phyloP scores from a whole-genome alignment of 37 sponge, comb jelly and placozoan species.

The Spongilla lacustris region DNA sequence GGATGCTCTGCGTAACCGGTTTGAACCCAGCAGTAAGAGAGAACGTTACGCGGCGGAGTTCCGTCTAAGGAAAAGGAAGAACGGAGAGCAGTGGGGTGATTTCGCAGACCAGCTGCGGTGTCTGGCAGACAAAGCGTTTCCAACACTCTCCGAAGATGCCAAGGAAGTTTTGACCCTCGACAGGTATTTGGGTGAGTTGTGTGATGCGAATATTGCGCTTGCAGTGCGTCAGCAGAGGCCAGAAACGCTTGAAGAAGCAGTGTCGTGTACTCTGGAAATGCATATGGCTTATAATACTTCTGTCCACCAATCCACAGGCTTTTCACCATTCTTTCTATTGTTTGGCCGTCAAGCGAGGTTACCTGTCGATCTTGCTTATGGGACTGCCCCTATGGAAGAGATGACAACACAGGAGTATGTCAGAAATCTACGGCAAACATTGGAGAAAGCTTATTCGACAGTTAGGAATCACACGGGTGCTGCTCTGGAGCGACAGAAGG shows the following conservation, averaged over 20 bases:
- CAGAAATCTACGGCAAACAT: not conserved
- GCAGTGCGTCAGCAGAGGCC: too few species aligned
- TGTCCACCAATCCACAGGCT: slow-evolving; percentile 29
- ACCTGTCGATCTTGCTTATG: slow-evolving; percentile 29
- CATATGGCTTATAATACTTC: slow-evolving; percentile 57
- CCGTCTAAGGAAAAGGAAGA: not conserved
- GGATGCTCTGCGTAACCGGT: not conserved
- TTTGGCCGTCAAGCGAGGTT: slow-evolving; percentile 46
- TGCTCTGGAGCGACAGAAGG: slow-evolving; percentile 6
- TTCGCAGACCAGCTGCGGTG: not conserved
- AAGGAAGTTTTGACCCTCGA: slow-evolving; percentile 24
- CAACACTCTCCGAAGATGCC: slow-evolving; percentile 5
- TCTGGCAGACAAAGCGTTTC: slow-evolving; percentile 20
- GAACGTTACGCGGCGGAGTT: not conserved
- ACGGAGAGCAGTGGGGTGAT: not conserved
- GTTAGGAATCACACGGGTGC: not conserved
- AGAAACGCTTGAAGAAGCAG: slow-evolving; percentile 44
- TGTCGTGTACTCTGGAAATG: slow-evolving; percentile 46
- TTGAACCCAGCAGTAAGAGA: slow-evolving; percentile 4
- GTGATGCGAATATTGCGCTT: too few species aligned
- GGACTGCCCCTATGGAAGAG: not conserved
- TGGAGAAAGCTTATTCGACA: slow-evolving; percentile 4
- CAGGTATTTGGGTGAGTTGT: slow-evolving; percentile 3
- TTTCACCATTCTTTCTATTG: slow-evolving; percentile 47
- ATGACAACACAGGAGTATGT: slow-evolving; percentile 19